A percentile compares a stretch with the other conserved stretches of the same genome.
Evolutionary conservation across 2,888 invertebrate genomes (phyloP).

Genomic region (Lacanobia wlatinum): DNA sequence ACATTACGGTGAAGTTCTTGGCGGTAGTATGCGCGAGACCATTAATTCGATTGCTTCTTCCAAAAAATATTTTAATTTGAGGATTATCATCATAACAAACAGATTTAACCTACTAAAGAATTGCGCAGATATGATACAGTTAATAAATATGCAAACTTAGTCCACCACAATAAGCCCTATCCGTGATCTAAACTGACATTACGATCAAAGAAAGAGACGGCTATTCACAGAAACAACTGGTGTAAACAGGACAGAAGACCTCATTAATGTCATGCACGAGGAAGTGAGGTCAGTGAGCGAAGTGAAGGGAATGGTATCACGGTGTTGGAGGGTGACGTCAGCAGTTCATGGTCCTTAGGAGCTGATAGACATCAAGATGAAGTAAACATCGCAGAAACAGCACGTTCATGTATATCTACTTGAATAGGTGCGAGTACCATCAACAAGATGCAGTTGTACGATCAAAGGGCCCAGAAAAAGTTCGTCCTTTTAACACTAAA

Average conservation of each 20-base stretch:
- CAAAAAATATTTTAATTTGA: no score
- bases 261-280: conserved; percentile 51
- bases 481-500: no score
- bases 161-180: conserved; percentile 9
- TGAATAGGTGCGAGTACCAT: neutral
- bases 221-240: conserved; percentile 17
- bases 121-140: no score
- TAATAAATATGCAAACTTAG: no score
- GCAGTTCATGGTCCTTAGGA: conserved; percentile 38
- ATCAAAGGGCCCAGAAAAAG: neutral
- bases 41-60: no score
- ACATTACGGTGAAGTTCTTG: no score
- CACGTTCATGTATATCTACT: neutral
- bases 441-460: neutral
- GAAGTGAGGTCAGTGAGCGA: conserved; percentile 59
- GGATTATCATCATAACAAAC: neutral
- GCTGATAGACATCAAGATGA: conserved; percentile 25
- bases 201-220: conserved; percentile 37
- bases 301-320: conserved; percentile 64
- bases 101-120: neutral
- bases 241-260: conserved; percentile 28
- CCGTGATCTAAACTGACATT: conserved; percentile 12
- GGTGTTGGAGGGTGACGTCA: conserved; percentile 43
- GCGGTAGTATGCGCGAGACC: neutral
- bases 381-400: neutral